Percentiles rank a stretch among this genome's conserved stretches.
phyloP scores from a whole-genome alignment of 2,797 vertebrate species.

The Enteromius afrohamiltoni region DNA sequence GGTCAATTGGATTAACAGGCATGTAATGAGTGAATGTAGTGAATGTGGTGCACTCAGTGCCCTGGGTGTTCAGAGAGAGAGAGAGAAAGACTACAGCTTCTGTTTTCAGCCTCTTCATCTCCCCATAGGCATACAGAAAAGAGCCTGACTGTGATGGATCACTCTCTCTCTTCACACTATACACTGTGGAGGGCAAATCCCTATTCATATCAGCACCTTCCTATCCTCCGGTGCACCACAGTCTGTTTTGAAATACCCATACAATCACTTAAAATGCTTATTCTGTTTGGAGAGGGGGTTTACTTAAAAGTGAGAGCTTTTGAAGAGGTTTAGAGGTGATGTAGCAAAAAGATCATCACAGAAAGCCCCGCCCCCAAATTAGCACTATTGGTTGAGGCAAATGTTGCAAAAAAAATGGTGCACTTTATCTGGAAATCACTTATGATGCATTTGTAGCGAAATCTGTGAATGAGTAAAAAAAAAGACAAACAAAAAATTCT shows the following conservation, averaged over 20 bases:
- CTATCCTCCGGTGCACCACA: neutral
- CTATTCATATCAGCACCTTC: constrained; percentile 39
- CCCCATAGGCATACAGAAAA: constrained; percentile 36
- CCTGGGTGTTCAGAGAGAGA: neutral
- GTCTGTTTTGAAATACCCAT: constrained; percentile 20
- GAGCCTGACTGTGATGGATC: constrained; percentile 45
- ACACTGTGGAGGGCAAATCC: constrained; percentile 25
- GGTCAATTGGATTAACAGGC: constrained; percentile 58
- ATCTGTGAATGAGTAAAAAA: neutral
- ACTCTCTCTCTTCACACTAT: constrained; percentile 26
- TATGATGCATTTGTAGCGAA: neutral
- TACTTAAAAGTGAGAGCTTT: neutral
- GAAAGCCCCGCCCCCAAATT: neutral
- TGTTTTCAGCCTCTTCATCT: constrained; percentile 36
- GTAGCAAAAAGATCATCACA: neutral
- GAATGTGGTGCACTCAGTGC: constrained; percentile 12
- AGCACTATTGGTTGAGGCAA: neutral
- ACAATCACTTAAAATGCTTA: constrained; percentile 17
- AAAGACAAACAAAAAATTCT: neutral
- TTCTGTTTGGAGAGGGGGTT: constrained; percentile 14
- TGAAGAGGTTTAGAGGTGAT: constrained; percentile 8
- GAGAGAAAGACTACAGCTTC: constrained; percentile 1
- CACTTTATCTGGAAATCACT: neutral
- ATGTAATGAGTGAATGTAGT: constrained; percentile 50
- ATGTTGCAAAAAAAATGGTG: neutral